Conservation (phyloP, 2,888 invertebrate genomes). For the Drosophila tripunctata region DNA sequence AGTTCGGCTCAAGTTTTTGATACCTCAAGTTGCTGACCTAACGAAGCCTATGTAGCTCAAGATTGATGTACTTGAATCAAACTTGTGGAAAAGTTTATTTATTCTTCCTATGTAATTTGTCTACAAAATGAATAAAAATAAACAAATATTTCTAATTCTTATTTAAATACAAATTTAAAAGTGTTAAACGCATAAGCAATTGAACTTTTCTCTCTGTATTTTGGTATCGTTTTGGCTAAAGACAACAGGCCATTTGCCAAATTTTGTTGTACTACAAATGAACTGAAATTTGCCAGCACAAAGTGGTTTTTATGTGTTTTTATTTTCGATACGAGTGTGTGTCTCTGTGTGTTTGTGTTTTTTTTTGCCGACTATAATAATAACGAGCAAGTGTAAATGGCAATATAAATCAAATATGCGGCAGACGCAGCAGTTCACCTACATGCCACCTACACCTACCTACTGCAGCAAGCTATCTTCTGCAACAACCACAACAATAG, state of each 20-base stretch:
- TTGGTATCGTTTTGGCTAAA: constrained; percentile 14
- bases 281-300: constrained; percentile 37
- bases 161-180: too few relatives aligned
- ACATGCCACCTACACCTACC: constrained; percentile 51
- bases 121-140: too few relatives aligned
- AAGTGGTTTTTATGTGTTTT: constrained; percentile 26
- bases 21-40: too few relatives aligned
- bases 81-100: too few relatives aligned
- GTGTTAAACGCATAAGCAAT: not conserved
- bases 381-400: constrained; percentile 65
- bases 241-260: constrained; percentile 12
- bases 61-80: too few relatives aligned
- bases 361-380: constrained; percentile 52
- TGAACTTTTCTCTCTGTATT: not conserved
- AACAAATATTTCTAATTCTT: too few relatives aligned
- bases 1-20: too few relatives aligned
- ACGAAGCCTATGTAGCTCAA: too few relatives aligned
- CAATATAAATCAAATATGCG: constrained; percentile 73
- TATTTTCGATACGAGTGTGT: not conserved
- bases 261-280: constrained; percentile 26
- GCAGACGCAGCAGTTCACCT: constrained; percentile 57
- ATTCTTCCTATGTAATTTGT: too few relatives aligned
- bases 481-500: constrained; percentile 18
- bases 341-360: too few relatives aligned
- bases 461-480: constrained; percentile 10